Conservation (phyloP, 2,113 vertebrate species). For the Otus sunia region DNA sequence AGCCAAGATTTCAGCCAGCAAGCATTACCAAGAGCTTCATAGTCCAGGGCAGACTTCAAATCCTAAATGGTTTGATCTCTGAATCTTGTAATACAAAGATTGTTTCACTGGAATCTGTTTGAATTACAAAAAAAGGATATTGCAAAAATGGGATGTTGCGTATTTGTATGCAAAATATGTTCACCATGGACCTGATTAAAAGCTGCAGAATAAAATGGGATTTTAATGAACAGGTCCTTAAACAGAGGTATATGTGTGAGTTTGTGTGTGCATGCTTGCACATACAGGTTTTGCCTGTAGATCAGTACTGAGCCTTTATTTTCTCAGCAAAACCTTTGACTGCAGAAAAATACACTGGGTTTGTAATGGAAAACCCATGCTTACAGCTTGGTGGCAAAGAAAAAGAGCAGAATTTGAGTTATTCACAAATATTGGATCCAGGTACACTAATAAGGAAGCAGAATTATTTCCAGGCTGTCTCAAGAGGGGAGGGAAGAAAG, state of each 20-base stretch:
- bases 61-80: background rate
- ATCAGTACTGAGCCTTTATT: background rate
- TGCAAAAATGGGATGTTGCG: background rate
- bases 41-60: background rate
- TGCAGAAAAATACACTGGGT: background rate
- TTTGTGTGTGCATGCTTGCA: background rate
- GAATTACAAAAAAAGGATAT: background rate
- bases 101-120: background rate
- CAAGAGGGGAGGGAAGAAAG: conserved; percentile 19
- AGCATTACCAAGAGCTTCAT: background rate
- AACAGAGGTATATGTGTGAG: background rate
- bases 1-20: background rate
- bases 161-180: background rate
- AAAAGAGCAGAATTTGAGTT: background rate
- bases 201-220: background rate
- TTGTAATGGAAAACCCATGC: background rate
- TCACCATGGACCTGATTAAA: background rate
- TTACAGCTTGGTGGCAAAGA: background rate
- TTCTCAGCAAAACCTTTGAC: background rate
- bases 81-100: background rate
- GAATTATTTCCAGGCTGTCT: background rate
- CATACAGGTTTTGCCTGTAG: background rate
- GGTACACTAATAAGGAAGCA: background rate
- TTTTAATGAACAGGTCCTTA: background rate
- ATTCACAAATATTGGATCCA: conserved; percentile 43